Evolutionary conservation across 2,888 invertebrate genomes (phyloP).

Genomic region (Lordiphosa fenestrarum): DNA sequence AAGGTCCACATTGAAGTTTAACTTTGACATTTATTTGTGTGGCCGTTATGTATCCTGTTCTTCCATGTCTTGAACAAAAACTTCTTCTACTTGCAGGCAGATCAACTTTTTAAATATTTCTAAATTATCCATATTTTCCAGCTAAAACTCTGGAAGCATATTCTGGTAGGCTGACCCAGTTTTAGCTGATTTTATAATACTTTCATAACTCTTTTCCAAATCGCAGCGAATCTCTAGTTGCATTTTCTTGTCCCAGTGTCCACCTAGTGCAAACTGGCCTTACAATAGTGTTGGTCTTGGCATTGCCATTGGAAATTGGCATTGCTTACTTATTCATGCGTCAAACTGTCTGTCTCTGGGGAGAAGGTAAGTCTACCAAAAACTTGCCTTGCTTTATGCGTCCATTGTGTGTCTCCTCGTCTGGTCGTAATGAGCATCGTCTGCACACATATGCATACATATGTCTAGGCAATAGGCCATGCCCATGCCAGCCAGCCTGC

Average conservation of each 20-base stretch:
- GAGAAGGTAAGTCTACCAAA: slow-evolving; percentile 4
- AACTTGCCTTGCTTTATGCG: slow-evolving; percentile 21
- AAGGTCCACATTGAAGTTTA: too few species aligned
- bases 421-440: slow-evolving; percentile 33
- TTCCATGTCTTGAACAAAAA: too few species aligned
- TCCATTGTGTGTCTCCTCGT: slow-evolving; percentile 32
- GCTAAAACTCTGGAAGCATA: too few species aligned
- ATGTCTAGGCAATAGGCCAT: slow-evolving; percentile 43
- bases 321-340: slow-evolving; percentile 53
- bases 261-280: slow-evolving; percentile 2
- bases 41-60: too few species aligned
- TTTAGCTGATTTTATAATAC: too few species aligned
- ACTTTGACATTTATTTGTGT: too few species aligned
- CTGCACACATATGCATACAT: slow-evolving; percentile 26
- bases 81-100: too few species aligned
- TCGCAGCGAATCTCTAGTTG: too few species aligned
- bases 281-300: slow-evolving; percentile 28
- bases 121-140: too few species aligned
- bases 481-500: slow-evolving; percentile 21
- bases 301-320: slow-evolving; percentile 48
- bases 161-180: too few species aligned
- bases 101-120: too few species aligned
- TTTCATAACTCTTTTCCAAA: too few species aligned
- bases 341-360: slow-evolving; percentile 30
- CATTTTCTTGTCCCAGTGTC: slow-evolving; percentile 19